Percentiles rank a stretch among this genome's conserved stretches.
Conservation (phyloP, 2,797 vertebrate species). For the Chaetophractus vellerosus region DNA sequence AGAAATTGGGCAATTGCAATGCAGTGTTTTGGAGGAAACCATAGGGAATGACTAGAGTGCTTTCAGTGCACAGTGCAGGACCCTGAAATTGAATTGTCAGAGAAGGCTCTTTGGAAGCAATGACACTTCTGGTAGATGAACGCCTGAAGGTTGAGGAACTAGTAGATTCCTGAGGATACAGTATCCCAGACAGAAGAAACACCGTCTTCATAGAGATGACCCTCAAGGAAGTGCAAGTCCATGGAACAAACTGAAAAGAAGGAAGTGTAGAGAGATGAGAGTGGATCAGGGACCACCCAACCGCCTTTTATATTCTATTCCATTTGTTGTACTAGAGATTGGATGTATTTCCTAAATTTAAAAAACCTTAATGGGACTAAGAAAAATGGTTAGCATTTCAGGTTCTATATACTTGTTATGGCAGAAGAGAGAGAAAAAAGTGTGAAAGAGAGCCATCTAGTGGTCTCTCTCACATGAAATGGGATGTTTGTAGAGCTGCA, state of each 20-base stretch:
- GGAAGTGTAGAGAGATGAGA: background rate
- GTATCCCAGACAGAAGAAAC: background rate
- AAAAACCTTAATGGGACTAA: background rate
- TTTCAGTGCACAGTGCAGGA: rapidly evolving
- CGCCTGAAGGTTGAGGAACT: background rate
- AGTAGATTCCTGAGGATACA: background rate
- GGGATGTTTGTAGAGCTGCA: background rate
- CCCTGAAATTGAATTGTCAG: background rate
- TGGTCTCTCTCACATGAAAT: background rate
- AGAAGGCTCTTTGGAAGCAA: background rate
- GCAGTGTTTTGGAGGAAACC: background rate
- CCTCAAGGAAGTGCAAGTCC: background rate
- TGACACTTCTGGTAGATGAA: background rate
- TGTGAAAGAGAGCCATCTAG: constrained; percentile 49
- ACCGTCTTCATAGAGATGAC: background rate
- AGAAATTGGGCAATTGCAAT: background rate
- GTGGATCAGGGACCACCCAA: background rate
- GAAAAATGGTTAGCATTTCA: background rate
- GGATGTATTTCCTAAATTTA: background rate
- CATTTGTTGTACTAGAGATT: background rate
- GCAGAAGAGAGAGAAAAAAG: background rate
- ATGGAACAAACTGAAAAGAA: background rate
- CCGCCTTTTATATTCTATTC: constrained; percentile 22
- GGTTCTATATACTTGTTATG: background rate
- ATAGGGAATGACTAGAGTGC: background rate